Evolutionary conservation across 2,113 vertebrate species (phyloP), one percentile per base, ranked within the genome.

Genomic region (Clarias magur): DNA sequence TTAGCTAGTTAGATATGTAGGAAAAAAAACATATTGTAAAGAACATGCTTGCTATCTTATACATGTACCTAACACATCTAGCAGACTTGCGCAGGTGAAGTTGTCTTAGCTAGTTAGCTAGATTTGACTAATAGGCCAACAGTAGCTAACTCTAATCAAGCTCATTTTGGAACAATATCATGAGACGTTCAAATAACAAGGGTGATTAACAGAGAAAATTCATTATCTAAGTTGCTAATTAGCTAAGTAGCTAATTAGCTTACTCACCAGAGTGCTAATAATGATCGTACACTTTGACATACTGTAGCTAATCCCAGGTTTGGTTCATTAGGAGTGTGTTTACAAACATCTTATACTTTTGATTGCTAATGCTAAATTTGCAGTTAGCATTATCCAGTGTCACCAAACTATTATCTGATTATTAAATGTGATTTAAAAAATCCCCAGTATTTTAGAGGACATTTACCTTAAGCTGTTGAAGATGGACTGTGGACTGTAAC

Each of bases 401-500:
- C 2, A n/a, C 0, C 23, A n/a, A 76, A 54, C 27, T 23, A 76
- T 23, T 56, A n/a, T 21, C 10, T 19, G 57, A 23, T 75, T 6
- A 27, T 11, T 53, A 38, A 65, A 57, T 57, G 11, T 80, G 7
- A n/a, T n/a, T n/a, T 38, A 59, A 7, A 56, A 70, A 86, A 59
- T 15, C 59, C 17, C 27, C 48, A 53, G 19, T 79, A 87, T 63
- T 80, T 56, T 84, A 54, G 62, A 65, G 21, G 56, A 79, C 8
- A 19, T 85, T 30, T 80, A 59, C 54, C 62, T 23, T 38, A 56
- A 30, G 48, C 67, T 70, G 4, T 25, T 13, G 5, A 30, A 62
- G 84, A 60, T 80, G 80, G 83, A 15, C 0, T 72, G 86, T 81
- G 85, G 78, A 72, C 85, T 72, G 85, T 15, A 48, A 79, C 86